Evolutionary conservation across 2,888 invertebrate genomes (phyloP), one percentile per base, ranked within the genome.

Genomic region (Agonopterix subpropinquella): DNA sequence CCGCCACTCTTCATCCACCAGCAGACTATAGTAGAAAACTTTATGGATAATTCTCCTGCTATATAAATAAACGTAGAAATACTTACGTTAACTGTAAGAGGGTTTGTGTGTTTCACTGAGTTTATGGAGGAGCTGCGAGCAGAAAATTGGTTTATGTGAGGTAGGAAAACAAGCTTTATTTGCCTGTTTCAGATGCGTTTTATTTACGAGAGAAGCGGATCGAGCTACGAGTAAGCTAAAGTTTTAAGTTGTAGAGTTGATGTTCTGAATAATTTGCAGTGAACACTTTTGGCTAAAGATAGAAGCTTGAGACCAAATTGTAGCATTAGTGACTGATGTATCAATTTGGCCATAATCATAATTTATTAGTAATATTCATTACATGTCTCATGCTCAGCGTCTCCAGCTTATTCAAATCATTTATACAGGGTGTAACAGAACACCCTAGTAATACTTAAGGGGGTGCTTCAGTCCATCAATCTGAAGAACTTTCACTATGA

Each of bases 81-180:
- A n/a, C 39, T 46, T 28, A 11, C 39, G 11, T 41, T 5, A 13
- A 43, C 43, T 11, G 36, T 55, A 59, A 67, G 58, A 62, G 65
- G 57, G 55, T 68, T 63, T 56, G 59, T 66, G 56, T 68, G 64
- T 65, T 61, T 53, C 48, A 45, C 45, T 50, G 50, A 58, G 54
- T 62, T 64, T 59, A 63, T 56, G 53, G 55, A 45, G 41, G 36
- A 13, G 43, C 13, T 15, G 36, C 48, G 54, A 45, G 51, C 46
- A 45, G 51, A 50, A 61, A 67, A 67, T 64, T 65, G 67, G 67
- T 63, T 69, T 67, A 64, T 56, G 61, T 55, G 58, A 45, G 44
- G 43, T 35, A 13, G 58, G 53, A 50, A 53, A 58, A 63, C 56
- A 54, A 51, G 55, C 54, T 57, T 54, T 53, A 49, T 51, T 47